These are phyloP conservation scores for Chesias legatella DNA, from an alignment of 2,888 invertebrate genomes.

Conservation along the genomic window DNA sequence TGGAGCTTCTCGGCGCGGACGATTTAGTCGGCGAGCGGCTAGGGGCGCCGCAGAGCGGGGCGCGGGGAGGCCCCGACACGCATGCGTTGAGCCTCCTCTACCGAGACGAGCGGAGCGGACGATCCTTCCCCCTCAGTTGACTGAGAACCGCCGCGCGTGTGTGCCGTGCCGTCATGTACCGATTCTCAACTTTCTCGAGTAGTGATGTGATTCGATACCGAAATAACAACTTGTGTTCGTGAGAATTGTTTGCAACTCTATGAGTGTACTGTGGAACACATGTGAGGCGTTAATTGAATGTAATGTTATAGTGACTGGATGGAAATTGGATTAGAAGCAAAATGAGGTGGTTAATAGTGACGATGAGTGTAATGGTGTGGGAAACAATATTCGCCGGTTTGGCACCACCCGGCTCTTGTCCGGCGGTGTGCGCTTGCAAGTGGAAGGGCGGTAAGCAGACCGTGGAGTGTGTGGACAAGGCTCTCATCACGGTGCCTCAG, in stretches of 20 bases:
- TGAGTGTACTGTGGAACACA: conserved; percentile 29
- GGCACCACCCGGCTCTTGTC: conserved; percentile 83
- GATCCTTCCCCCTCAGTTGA: conserved; percentile 75
- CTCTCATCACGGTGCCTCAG: conserved; percentile 91
- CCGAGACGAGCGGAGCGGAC: conserved; percentile 65
- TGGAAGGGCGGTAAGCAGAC: conserved; percentile 97
- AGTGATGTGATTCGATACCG: conserved; percentile 78
- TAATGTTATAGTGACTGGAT: conserved; percentile 56
- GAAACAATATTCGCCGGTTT: conserved; percentile 63
- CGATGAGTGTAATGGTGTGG: conserved; percentile 69
- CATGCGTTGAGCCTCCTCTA: conserved; percentile 71
- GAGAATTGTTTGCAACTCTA: conserved; percentile 44
- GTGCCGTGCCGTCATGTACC: conserved; percentile 83
- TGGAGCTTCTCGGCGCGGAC: conserved; percentile 66
- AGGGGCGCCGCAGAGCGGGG: conserved; percentile 78
- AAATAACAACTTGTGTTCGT: conserved; percentile 47
- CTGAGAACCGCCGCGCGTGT: conserved; percentile 64
- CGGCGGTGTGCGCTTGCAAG: conserved; percentile 91
- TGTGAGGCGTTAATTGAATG: conserved; percentile 41
- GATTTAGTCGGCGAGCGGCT: conserved; percentile 57
- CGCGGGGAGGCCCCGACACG: conserved; percentile 66
- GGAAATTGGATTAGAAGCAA: conserved; percentile 53
- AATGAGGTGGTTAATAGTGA: conserved; percentile 74
- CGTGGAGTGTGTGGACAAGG: conserved; percentile 92
- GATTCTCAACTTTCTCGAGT: conserved; percentile 75